Percentiles rank a stretch among this genome's conserved stretches.
These are phyloP conservation scores for Microcebus tavaratra DNA, from an alignment of 2,113 vertebrate genomes.

Conservation along the genomic window DNA sequence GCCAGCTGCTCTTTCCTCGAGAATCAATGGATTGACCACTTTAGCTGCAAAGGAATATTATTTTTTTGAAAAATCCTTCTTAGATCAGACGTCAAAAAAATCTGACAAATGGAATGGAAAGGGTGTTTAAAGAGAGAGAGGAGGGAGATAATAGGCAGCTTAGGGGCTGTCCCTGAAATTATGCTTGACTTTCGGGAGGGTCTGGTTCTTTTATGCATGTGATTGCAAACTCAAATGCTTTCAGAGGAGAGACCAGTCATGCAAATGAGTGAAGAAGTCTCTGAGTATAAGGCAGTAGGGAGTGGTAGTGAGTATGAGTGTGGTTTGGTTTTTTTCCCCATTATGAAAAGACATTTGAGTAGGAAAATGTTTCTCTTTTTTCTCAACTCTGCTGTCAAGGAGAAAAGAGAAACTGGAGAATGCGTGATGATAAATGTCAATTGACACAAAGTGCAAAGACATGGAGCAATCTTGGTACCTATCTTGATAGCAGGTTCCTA, in stretches of 20 bases:
- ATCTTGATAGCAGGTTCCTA: background rate
- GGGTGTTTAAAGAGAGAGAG: background rate
- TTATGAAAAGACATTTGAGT: background rate
- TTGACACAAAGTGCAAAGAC: background rate
- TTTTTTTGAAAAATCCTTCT: background rate
- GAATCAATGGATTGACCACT: constrained; percentile 79
- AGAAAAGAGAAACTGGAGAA: background rate
- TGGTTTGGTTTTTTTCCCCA: background rate
- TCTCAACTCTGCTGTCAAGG: background rate
- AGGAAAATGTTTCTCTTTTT: background rate
- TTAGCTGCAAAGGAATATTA: constrained; percentile 69
- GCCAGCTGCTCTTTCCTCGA: constrained; percentile 85
- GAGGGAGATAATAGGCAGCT: background rate
- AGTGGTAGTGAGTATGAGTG: background rate
- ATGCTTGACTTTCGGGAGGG: background rate
- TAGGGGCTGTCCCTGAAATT: constrained; percentile 5
- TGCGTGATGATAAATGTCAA: background rate
- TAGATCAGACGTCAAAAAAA: background rate
- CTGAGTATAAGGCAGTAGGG: background rate
- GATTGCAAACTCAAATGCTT: background rate
- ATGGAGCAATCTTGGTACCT: background rate
- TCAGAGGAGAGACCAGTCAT: background rate
- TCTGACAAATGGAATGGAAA: background rate
- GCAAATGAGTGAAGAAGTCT: background rate
- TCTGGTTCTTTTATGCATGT: background rate